Base-by-base conservation (phyloP, 53 echinoderm and acorn worm species). In the Luidia sarsii region DNA sequence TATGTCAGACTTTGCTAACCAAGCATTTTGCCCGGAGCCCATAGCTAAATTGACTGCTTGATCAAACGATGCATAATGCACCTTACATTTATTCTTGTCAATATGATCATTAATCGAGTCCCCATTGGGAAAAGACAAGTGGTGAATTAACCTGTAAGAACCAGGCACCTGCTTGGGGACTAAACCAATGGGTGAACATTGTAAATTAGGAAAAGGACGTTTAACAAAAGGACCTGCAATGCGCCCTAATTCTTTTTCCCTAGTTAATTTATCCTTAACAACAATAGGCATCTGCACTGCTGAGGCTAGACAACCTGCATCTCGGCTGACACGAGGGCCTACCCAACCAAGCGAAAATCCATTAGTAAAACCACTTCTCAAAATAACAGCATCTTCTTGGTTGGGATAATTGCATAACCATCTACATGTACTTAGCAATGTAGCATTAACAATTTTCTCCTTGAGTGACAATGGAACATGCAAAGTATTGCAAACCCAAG, bases 281-380 rank as follows among this genome's bases (percentile, higher is more conserved):
- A 51, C 3, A 5, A 20, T 20, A 16, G 3, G 51, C 1, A 53
- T 22, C n/a, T 25, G 53, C 18, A 29, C 32, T 3, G 32, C 52
- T 18, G 55, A 72, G 5, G 18, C 36, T 6, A 72, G 33, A 28
- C 54, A 53, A 2, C 32, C 35, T 4, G 73, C 33, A 1, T 18
- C 18, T 2, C 14, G 15, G 22, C n/a, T 16, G 10, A 54, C 53
- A 13, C 53, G 53, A 53, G 33, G 28, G 2, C 73, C 73, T 5
- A 35, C 16, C 30, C 18, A 72, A 4, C 55, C 53, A 34, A 72
- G 54, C 31, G 33, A 33, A 36, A 72, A 72, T 7, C 73, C 73
- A 72, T 31, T 53, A 28, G 46, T 29, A 29, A 72, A 72, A 8
- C 52, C 48, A 20, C 21, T 48, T 13, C 41, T 3, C 29, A 68